These are phyloP conservation scores for Philereme vetulata DNA, from an alignment of 2,888 invertebrate genomes.

Conservation along the genomic window DNA sequence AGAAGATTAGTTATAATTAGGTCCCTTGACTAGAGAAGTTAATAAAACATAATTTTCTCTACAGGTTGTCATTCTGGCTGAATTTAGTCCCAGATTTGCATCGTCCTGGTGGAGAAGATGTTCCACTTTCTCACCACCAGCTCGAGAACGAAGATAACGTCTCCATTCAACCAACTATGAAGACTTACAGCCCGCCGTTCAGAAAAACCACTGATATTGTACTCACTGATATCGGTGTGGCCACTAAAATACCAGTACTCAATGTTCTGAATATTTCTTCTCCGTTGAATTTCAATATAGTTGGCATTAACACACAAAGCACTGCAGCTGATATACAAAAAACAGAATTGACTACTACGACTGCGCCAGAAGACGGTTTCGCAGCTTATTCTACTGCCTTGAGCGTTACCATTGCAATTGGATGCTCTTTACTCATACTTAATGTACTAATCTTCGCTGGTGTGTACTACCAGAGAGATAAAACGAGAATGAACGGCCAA, in stretches of 20 bases:
- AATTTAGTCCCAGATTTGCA: constrained; percentile 96
- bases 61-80: constrained; percentile 95
- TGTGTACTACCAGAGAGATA: constrained; percentile 96
- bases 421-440: constrained; percentile 94
- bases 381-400: constrained; percentile 95
- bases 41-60: constrained; percentile 33
- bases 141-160: constrained; percentile 89
- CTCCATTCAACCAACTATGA: constrained; percentile 79
- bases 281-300: constrained; percentile 70
- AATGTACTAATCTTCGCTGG: constrained; percentile 97
- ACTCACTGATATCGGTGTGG: constrained; percentile 68
- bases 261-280: constrained; percentile 72
- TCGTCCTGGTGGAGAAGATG: constrained; percentile 93
- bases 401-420: constrained; percentile 97
- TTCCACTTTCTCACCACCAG: constrained; percentile 93
- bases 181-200: constrained; percentile 82
- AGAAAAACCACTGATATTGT: constrained; percentile 82
- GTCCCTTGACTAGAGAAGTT: too few relatives aligned
- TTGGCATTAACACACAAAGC: constrained; percentile 67
- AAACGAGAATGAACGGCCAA: constrained; percentile 88
- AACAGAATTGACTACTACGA: constrained; percentile 76
- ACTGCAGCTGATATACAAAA: constrained; percentile 65
- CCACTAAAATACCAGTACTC: constrained; percentile 69
- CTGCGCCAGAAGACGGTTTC: constrained; percentile 92
- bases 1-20: too few relatives aligned